Conservation (phyloP, 2,113 vertebrate genomes). For the Rousettus leschenaultii region DNA sequence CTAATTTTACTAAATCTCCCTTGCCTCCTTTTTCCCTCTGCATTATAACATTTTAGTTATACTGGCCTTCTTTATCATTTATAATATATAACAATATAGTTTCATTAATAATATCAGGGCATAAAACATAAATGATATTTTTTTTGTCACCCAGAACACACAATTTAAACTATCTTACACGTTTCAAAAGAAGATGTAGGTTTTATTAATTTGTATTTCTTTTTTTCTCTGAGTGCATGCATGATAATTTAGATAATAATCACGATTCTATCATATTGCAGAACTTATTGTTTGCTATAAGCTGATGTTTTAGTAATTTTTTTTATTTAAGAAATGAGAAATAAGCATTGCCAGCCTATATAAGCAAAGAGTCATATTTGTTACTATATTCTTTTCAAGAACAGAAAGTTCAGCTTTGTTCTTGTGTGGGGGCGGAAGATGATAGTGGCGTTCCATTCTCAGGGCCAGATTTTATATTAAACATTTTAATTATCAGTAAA, state of each 20-base stretch:
- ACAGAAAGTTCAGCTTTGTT: not conserved
- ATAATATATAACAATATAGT: not conserved
- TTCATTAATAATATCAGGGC: not conserved
- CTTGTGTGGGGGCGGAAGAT: not conserved
- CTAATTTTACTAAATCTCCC: not conserved
- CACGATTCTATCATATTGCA: not conserved
- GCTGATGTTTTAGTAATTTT: not conserved
- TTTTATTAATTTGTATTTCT: not conserved
- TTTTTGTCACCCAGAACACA: not conserved
- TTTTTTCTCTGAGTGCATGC: not conserved
- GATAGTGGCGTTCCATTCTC: not conserved
- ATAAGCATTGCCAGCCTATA: not conserved
- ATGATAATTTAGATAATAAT: not conserved
- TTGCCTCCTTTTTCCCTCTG: not conserved
- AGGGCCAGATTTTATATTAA: not conserved
- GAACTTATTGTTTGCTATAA: not conserved
- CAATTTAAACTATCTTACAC: not conserved
- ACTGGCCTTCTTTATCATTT: not conserved
- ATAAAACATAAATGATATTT: not conserved
- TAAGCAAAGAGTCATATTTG: not conserved
- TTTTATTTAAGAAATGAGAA: not conserved
- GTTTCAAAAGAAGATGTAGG: not conserved
- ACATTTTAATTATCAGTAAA: not conserved
- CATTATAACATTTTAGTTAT: not conserved
- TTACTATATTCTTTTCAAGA: not conserved